Conservation (phyloP, 2,113 vertebrate species). For the Protobothrops mucrosquamatus region DNA sequence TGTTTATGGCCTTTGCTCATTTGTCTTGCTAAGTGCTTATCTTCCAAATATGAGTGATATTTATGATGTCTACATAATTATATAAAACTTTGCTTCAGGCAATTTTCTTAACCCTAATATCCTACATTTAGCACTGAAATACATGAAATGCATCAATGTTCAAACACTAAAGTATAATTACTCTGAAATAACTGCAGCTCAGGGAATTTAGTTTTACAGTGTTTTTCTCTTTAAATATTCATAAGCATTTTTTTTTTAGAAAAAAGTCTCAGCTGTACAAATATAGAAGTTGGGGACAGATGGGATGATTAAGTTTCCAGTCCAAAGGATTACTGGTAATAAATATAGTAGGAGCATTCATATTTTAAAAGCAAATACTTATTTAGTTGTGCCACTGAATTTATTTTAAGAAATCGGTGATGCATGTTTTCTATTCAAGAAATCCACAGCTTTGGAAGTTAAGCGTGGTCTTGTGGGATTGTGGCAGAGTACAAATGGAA, state of each 20-base stretch:
- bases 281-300: slow-evolving; percentile 51
- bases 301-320: slow-evolving; percentile 52
- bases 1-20: slow-evolving; percentile 4
- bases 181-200: slow-evolving; percentile 54
- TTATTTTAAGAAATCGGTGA: background rate
- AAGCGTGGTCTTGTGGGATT: background rate
- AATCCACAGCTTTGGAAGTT: background rate
- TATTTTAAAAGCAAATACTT: slow-evolving; percentile 34
- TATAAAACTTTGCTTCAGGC: slow-evolving; percentile 35
- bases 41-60: background rate
- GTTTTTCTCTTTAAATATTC: slow-evolving; percentile 63
- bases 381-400: background rate
- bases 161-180: slow-evolving; percentile 56
- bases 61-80: background rate
- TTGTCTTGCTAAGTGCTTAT: slow-evolving; percentile 23
- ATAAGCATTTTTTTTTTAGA: slow-evolving; percentile 32
- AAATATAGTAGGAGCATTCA: slow-evolving; percentile 28
- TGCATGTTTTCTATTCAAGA: background rate
- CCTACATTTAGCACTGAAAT: slow-evolving; percentile 35
- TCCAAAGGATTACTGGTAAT: slow-evolving; percentile 39
- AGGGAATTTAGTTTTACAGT: slow-evolving; percentile 42
- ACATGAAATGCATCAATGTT: slow-evolving; percentile 47
- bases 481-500: background rate
- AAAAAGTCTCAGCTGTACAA: slow-evolving; percentile 41
- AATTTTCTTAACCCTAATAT: slow-evolving; percentile 17